These are phyloP conservation scores for Coccyzus lansbergi DNA, from an alignment of 2,797 vertebrate species.

Conservation along the genomic window DNA sequence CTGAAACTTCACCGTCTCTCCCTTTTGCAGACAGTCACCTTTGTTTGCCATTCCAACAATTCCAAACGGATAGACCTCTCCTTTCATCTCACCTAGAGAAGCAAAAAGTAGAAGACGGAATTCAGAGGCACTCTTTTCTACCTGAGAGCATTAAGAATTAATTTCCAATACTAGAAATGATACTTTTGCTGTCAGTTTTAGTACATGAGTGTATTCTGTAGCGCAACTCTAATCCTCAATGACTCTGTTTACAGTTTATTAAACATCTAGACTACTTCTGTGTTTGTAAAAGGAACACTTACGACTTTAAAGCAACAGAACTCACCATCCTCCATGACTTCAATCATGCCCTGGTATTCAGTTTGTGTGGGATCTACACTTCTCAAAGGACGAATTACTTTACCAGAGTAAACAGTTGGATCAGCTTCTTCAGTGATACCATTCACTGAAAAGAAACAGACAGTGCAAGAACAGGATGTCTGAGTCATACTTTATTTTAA, in stretches of 20 bases:
- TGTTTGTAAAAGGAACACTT: not conserved
- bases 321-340: conserved; percentile 93
- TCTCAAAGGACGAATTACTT: conserved; percentile 93
- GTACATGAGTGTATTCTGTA: not conserved
- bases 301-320: not conserved
- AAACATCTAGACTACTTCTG: not conserved
- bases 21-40: conserved; percentile 95
- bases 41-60: conserved; percentile 97
- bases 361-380: conserved; percentile 97
- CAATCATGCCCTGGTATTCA: conserved; percentile 98
- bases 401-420: conserved; percentile 88
- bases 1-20: conserved; percentile 96
- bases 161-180: not conserved
- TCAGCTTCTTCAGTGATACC: conserved; percentile 89
- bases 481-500: not conserved
- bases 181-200: not conserved
- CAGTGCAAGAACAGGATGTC: not conserved
- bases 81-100: conserved; percentile 85
- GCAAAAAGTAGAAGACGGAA: not conserved
- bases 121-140: not conserved
- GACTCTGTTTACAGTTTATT: not conserved
- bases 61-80: conserved; percentile 91
- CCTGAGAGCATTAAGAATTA: not conserved
- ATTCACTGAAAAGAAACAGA: conserved; percentile 84
- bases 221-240: not conserved